Evolutionary conservation across 2,113 vertebrate genomes (phyloP).

Genomic region (Turnix velox): DNA sequence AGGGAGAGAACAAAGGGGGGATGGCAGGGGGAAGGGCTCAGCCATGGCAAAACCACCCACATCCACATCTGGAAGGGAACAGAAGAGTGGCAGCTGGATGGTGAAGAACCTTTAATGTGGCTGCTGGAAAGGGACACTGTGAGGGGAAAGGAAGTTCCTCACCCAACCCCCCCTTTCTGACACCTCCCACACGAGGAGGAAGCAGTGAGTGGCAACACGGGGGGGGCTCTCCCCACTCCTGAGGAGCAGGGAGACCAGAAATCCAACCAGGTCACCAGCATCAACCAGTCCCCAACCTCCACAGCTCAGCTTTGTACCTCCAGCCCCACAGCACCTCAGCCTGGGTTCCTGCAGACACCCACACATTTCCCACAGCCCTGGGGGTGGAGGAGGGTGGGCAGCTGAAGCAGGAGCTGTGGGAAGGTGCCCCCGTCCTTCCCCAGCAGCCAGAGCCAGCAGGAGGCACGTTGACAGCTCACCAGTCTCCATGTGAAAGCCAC

Average conservation of each 20-base stretch:
- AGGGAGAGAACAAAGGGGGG: conserved; percentile 51
- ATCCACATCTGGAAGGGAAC: background rate
- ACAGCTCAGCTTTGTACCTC: rapidly evolving
- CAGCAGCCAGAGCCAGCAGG: rapidly evolving
- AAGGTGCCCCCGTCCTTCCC: background rate
- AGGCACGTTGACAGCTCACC: rapidly evolving
- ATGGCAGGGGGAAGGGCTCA: background rate
- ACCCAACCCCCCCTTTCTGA: background rate
- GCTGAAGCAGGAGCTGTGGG: background rate
- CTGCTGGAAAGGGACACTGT: background rate
- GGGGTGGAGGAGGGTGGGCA: rapidly evolving
- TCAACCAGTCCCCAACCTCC: background rate
- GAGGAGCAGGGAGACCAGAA: background rate
- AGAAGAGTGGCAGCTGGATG: background rate
- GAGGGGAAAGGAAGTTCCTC: background rate
- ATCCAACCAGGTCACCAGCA: rapidly evolving
- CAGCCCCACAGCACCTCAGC: background rate
- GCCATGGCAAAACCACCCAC: background rate
- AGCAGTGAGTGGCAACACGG: background rate
- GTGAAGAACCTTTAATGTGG: background rate
- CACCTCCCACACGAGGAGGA: background rate
- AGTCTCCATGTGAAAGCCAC: rapidly evolving
- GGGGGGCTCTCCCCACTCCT: background rate
- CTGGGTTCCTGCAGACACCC: background rate
- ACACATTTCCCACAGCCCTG: rapidly evolving